Conservation (phyloP, 2,113 vertebrate species). For the Cyanocitta stelleri region DNA sequence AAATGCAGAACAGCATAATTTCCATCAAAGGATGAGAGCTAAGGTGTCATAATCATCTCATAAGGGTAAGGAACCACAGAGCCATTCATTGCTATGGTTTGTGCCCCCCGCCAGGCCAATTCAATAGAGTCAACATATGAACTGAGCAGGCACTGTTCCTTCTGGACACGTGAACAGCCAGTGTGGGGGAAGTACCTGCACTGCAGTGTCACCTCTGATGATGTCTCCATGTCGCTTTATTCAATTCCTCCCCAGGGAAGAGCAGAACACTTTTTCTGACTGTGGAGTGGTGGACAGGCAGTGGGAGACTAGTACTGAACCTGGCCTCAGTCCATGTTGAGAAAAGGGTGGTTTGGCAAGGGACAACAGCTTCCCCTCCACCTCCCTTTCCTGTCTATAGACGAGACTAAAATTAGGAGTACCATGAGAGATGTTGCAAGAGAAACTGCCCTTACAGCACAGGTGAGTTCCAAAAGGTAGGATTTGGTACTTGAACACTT, state of each 20-base stretch:
- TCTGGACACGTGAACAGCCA: not conserved
- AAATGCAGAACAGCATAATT: not conserved
- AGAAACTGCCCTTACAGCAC: not conserved
- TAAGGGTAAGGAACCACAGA: not conserved
- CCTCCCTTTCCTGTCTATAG: not conserved
- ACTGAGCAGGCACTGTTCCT: not conserved
- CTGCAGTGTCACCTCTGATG: not conserved
- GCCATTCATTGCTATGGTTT: not conserved
- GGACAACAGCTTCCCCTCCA: not conserved
- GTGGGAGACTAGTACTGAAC: too few relatives aligned
- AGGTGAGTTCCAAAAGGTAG: not conserved
- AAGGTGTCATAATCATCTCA: not conserved
- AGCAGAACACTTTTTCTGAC: not conserved
- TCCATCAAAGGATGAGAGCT: not conserved
- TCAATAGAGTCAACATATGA: fast-evolving
- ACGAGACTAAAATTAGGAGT: not conserved
- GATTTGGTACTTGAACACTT: fast-evolving
- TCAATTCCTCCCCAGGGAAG: not conserved
- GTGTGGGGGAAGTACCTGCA: not conserved
- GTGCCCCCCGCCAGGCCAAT: not conserved
- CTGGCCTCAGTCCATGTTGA: not conserved
- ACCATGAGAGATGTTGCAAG: not conserved
- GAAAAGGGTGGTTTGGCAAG: not conserved
- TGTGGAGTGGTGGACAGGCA: not conserved
- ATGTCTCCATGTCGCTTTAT: not conserved